Conservation (phyloP, 2,113 vertebrate genomes). For the Ifrita kowaldi region DNA sequence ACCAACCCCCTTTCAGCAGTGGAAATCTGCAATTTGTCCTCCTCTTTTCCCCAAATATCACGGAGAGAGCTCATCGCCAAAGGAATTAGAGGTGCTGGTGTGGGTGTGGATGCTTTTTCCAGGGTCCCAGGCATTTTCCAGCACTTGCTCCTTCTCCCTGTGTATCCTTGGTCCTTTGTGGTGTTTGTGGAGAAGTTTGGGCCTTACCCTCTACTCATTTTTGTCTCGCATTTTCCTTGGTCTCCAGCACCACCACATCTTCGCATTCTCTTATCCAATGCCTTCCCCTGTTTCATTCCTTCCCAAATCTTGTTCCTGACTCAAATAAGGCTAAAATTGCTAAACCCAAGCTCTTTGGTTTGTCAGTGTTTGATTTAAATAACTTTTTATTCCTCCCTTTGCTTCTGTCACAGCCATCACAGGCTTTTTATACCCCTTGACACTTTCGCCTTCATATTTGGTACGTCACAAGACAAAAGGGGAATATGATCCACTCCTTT, state of each 20-base stretch:
- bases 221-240: not conserved
- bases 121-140: not conserved
- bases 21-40: not conserved
- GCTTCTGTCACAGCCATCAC: not conserved
- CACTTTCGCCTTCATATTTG: not conserved
- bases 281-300: not conserved
- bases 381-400: not conserved
- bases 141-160: not conserved
- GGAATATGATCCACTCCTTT: not conserved
- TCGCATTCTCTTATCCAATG: not conserved
- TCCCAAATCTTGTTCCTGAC: not conserved
- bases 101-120: not conserved
- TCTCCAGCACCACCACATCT: not conserved
- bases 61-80: not conserved
- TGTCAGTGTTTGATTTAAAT: not conserved
- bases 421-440: not conserved
- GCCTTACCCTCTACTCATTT: not conserved
- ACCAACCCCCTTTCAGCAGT: not conserved
- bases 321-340: not conserved
- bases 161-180: not conserved
- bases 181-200: not conserved
- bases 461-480: not conserved
- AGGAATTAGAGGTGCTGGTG: not conserved
- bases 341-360: accelerated
- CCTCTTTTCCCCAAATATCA: not conserved